Percentiles rank a stretch among this genome's conserved stretches.
These are phyloP conservation scores for Troides aeacus DNA, from an alignment of 2,888 invertebrate genomes.

Conservation along the genomic window DNA sequence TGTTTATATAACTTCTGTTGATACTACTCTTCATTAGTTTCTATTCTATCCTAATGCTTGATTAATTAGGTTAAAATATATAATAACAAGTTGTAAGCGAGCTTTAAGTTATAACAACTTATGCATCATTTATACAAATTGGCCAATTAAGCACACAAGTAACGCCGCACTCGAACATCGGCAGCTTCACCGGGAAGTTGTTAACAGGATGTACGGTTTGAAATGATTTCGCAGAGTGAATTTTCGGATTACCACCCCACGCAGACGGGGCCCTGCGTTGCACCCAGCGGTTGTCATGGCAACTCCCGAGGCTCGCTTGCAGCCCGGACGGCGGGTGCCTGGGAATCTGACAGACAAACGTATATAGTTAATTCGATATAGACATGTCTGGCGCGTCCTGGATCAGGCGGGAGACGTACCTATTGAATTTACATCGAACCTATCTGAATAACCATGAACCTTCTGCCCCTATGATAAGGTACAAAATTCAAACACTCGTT, in stretches of 20 bases:
- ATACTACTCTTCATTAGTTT: no score
- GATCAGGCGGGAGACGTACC: background rate
- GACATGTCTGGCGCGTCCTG: slow-evolving; percentile 14
- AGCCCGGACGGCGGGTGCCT: slow-evolving; percentile 18
- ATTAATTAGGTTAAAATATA: no score
- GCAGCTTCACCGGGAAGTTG: slow-evolving; percentile 16
- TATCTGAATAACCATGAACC: background rate
- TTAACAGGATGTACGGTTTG: slow-evolving; percentile 16
- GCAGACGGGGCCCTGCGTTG: slow-evolving; percentile 20
- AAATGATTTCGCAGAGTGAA: slow-evolving; percentile 26
- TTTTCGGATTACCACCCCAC: slow-evolving; percentile 26
- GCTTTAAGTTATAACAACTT: background rate
- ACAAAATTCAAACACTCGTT: background rate
- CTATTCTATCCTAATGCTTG: no score
- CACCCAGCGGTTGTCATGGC: slow-evolving; percentile 12
- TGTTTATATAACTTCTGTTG: no score
- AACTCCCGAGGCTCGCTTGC: slow-evolving; percentile 20
- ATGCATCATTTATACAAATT: background rate
- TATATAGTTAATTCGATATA: slow-evolving; percentile 25
- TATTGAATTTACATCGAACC: background rate
- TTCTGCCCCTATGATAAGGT: background rate
- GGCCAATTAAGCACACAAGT: slow-evolving; percentile 16
- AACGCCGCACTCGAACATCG: background rate
- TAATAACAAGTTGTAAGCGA: no score
- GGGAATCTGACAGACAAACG: slow-evolving; percentile 24